Evolutionary conservation across 2,888 invertebrate species (phyloP).

Genomic region (Lacanobia oleracea): DNA sequence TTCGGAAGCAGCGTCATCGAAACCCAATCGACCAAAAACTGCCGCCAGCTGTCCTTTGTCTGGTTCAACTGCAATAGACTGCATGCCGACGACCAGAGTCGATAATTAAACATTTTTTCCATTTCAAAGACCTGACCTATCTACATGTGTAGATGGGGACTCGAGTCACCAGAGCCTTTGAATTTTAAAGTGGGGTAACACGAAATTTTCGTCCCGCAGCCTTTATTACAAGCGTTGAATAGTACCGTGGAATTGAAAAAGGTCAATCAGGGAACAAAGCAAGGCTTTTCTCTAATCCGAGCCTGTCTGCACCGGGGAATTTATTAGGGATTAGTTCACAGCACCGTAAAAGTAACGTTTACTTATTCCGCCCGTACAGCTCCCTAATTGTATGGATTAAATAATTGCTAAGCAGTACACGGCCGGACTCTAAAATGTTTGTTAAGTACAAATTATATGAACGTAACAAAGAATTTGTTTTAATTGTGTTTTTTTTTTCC

Average conservation of each 20-base stretch:
- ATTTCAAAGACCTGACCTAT: not conserved
- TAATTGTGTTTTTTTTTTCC: not conserved
- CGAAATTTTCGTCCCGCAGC: slow-evolving; percentile 6
- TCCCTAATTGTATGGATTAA: slow-evolving; percentile 44
- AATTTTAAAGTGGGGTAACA: slow-evolving; percentile 27
- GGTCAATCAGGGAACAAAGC: slow-evolving; percentile 35
- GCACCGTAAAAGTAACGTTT: slow-evolving; percentile 26
- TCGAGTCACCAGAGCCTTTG: slow-evolving; percentile 15
- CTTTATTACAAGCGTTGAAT: slow-evolving; percentile 12
- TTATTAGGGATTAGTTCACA: slow-evolving; percentile 40
- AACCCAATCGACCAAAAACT: slow-evolving; percentile 25
- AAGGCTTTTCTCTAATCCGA: slow-evolving; percentile 45
- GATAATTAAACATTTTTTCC: slow-evolving; percentile 33
- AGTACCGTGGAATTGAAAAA: slow-evolving; percentile 24
- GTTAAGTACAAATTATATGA: slow-evolving; percentile 16
- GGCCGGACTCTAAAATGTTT: slow-evolving; percentile 11
- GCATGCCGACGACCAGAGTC: not conserved
- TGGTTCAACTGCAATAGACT: slow-evolving; percentile 4
- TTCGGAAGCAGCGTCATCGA: slow-evolving; percentile 16
- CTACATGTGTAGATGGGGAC: not conserved
- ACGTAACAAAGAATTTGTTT: slow-evolving; percentile 14
- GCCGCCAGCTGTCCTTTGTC: slow-evolving; percentile 16
- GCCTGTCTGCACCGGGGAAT: slow-evolving; percentile 37
- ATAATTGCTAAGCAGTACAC: slow-evolving; percentile 44
- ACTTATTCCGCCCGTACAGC: slow-evolving; percentile 43